These are phyloP conservation scores for Parnassius apollo DNA, from an alignment of 2,888 invertebrate genomes.

Conservation along the genomic window DNA sequence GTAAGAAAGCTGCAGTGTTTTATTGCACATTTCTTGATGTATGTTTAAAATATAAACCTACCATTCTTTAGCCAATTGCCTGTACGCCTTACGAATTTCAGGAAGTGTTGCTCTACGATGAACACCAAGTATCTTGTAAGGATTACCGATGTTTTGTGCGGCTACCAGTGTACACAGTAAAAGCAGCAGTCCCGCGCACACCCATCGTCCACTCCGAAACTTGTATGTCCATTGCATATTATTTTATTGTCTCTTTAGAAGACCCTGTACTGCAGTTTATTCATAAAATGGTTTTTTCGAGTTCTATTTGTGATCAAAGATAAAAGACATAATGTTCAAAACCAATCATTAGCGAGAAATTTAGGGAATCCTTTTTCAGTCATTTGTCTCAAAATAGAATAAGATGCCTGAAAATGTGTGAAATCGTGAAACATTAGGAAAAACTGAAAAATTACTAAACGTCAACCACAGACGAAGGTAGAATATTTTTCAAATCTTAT, in stretches of 20 bases:
- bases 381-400: conserved; percentile 77
- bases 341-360: conserved; percentile 44
- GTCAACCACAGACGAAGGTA: conserved; percentile 20
- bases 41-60: conserved; percentile 53
- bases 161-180: conserved; percentile 47
- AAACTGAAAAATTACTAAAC: conserved; percentile 48
- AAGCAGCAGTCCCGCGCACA: conserved; percentile 51
- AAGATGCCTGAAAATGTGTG: conserved; percentile 59
- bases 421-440: conserved; percentile 62
- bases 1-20: too few relatives aligned
- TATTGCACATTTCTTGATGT: too few relatives aligned
- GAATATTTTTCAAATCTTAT: too few relatives aligned
- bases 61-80: conserved; percentile 95
- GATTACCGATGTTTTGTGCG: conserved; percentile 85
- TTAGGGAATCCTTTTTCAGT: conserved; percentile 64
- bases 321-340: conserved; percentile 47
- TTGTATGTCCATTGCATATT: conserved; percentile 76
- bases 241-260: conserved; percentile 39
- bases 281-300: conserved; percentile 52
- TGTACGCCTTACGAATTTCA: conserved; percentile 94
- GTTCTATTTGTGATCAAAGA: conserved; percentile 38
- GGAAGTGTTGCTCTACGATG: conserved; percentile 86
- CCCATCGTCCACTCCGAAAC: conserved; percentile 62
- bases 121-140: conserved; percentile 91
- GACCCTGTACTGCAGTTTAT: conserved; percentile 43